Evolutionary conservation across 1,140 invertebrate genomes (phyloP).

Genomic region (Drosophila auraria): DNA sequence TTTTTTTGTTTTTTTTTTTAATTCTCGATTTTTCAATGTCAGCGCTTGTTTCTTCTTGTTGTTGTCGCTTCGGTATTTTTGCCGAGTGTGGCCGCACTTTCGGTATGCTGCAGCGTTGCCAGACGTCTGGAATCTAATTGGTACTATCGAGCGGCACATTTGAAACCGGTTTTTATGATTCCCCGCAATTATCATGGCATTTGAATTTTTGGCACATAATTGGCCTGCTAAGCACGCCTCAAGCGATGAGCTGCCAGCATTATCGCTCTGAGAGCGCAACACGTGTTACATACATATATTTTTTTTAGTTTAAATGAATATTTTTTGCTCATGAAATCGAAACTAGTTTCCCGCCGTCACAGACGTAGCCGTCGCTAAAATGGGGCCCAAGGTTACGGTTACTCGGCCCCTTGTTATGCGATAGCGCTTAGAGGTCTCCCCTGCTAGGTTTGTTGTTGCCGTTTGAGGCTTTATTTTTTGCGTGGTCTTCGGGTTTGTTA

Average conservation of each 20-base stretch:
- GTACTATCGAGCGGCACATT: slow-evolving; percentile 13
- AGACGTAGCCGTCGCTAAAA: slow-evolving; percentile 55
- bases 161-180: slow-evolving; percentile 21
- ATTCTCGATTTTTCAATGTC: slow-evolving; percentile 66
- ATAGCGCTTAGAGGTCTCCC: slow-evolving; percentile 55
- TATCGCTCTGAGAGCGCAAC: slow-evolving; percentile 32
- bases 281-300: slow-evolving; percentile 20
- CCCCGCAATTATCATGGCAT: neutral
- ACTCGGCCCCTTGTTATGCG: slow-evolving; percentile 41
- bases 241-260: slow-evolving; percentile 6
- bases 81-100: slow-evolving; percentile 16
- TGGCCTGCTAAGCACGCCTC: slow-evolving; percentile 22
- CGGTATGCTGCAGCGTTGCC: slow-evolving; percentile 6
- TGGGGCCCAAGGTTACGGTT: slow-evolving; percentile 55
- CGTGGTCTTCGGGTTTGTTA: slow-evolving; percentile 36
- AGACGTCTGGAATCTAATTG: neutral
- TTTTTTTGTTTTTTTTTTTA: slow-evolving; percentile 28
- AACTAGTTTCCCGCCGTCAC: slow-evolving; percentile 66
- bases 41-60: slow-evolving; percentile 59
- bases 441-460: slow-evolving; percentile 39
- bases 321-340: slow-evolving; percentile 39
- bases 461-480: slow-evolving; percentile 35
- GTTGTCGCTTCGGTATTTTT: slow-evolving; percentile 13
- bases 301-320: slow-evolving; percentile 16
- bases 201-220: slow-evolving; percentile 30